Evolutionary conservation across 2,888 invertebrate species (phyloP).

Genomic region (Elegia similella): DNA sequence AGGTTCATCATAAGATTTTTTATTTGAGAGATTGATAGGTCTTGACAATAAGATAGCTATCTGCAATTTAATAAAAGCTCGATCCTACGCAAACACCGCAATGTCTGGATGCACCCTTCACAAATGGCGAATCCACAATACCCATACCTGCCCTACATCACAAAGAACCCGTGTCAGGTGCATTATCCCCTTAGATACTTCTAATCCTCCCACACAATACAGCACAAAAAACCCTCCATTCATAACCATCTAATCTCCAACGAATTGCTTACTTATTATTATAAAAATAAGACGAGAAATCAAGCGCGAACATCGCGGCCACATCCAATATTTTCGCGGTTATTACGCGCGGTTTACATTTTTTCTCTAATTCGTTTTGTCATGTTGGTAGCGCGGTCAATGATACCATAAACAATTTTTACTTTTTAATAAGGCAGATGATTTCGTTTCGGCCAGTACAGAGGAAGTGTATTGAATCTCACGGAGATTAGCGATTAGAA

Average conservation of each 20-base stretch:
- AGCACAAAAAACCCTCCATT: slow-evolving; percentile 60
- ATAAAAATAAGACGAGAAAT: slow-evolving; percentile 43
- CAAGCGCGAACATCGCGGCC: slow-evolving; percentile 48
- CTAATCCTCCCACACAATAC: slow-evolving; percentile 62
- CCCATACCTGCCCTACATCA: slow-evolving; percentile 60
- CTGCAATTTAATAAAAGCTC: not conserved
- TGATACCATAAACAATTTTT: slow-evolving; percentile 69
- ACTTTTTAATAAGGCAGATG: slow-evolving; percentile 58
- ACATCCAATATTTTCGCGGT: slow-evolving; percentile 59
- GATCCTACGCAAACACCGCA: slow-evolving; percentile 61
- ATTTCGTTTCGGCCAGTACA: slow-evolving; percentile 59
- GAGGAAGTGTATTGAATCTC: slow-evolving; percentile 73
- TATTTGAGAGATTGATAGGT: not conserved
- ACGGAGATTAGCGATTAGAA: slow-evolving; percentile 69
- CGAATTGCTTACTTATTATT: slow-evolving; percentile 52
- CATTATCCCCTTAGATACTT: slow-evolving; percentile 65
- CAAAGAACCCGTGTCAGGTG: slow-evolving; percentile 62
- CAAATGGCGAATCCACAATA: slow-evolving; percentile 44
- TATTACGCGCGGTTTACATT: slow-evolving; percentile 54
- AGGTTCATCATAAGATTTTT: no score
- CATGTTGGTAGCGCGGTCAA: slow-evolving; percentile 58
- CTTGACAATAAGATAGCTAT: not conserved
- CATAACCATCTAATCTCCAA: slow-evolving; percentile 66
- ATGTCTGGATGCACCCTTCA: slow-evolving; percentile 38
- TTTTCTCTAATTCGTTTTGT: slow-evolving; percentile 67